Evolutionary conservation across 2,113 vertebrate genomes (phyloP).

Genomic region (human (Homo sapiens)): GRCh38 chr5:64186001-64186500

Average conservation of each 20-base stretch:
- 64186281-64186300: neutral
- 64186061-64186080: neutral
- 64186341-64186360: neutral
- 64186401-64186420: neutral
- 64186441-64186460: neutral
- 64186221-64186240: neutral
- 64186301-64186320: neutral
- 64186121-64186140: neutral
- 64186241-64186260: neutral
- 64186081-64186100: neutral
- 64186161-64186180: neutral
- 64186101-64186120: neutral
- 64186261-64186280: constrained; percentile 7
- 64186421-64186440: neutral
- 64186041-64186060: neutral
- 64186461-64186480: neutral
- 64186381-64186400: neutral
- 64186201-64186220: neutral
- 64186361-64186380: neutral
- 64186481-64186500: neutral
- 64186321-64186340: neutral
- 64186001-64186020: neutral
- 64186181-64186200: neutral
- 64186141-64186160: neutral
- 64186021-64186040: neutral